Conservation (phyloP, 2,888 invertebrate genomes). For the Mamestra brassicae region DNA sequence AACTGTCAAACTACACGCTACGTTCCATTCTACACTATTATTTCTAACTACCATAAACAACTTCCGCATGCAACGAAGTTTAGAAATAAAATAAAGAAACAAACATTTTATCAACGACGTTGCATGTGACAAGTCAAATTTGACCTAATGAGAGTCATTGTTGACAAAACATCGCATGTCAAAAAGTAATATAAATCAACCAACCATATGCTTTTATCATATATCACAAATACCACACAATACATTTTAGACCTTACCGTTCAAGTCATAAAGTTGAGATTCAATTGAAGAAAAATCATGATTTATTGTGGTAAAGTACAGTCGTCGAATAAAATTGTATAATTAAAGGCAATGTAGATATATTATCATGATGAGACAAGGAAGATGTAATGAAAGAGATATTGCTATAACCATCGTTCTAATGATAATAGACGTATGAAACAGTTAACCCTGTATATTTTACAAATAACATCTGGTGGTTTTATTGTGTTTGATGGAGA, state of each 20-base stretch:
- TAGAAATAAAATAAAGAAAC: conserved; percentile 59
- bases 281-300: conserved; percentile 6
- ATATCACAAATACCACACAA: conserved; percentile 20
- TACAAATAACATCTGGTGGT: conserved; percentile 51
- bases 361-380: conserved; percentile 75
- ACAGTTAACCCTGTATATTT: conserved; percentile 55
- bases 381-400: conserved; percentile 74
- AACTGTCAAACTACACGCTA: neutral
- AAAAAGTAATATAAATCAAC: conserved; percentile 72
- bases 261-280: conserved; percentile 21
- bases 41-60: neutral
- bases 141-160: conserved; percentile 72
- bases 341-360: conserved; percentile 81
- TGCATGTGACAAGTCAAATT: conserved; percentile 72
- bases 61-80: conserved; percentile 27
- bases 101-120: conserved; percentile 50
- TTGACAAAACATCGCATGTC: conserved; percentile 79
- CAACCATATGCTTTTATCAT: conserved; percentile 2
- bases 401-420: conserved; percentile 69
- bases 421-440: conserved; percentile 71
- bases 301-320: conserved; percentile 51
- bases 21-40: neutral
- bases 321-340: conserved; percentile 74
- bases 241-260: accelerated
- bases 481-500: conserved; percentile 51